Evolutionary conservation across 2,797 vertebrate species (phyloP).

Genomic region (Eulemur mongoz): DNA sequence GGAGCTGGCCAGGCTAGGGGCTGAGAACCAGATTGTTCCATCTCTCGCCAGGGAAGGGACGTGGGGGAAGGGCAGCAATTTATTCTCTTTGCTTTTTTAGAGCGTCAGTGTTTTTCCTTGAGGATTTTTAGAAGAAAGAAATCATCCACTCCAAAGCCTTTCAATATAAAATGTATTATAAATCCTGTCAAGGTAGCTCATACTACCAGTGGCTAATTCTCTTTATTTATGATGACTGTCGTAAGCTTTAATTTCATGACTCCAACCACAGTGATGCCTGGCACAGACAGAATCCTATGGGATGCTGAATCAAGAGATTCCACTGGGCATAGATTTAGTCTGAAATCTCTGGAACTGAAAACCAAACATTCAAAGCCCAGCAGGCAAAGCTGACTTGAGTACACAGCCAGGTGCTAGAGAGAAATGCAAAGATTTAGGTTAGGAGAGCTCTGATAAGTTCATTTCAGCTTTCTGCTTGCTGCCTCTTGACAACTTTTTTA

Average conservation of each 20-base stretch:
- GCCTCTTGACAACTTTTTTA: background rate
- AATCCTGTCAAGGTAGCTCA: background rate
- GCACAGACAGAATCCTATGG: background rate
- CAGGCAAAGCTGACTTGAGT: background rate
- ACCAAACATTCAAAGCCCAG: background rate
- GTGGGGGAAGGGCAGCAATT: background rate
- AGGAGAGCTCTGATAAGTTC: background rate
- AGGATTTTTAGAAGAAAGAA: conserved; percentile 6
- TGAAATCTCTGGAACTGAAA: background rate
- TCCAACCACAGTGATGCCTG: background rate
- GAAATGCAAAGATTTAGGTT: background rate
- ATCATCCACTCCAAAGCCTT: background rate
- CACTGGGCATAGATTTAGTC: background rate
- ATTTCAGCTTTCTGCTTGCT: background rate
- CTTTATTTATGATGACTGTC: background rate
- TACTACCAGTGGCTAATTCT: background rate
- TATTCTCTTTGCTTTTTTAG: background rate
- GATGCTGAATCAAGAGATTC: background rate
- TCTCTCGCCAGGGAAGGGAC: background rate
- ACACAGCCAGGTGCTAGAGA: background rate
- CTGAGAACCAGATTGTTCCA: background rate
- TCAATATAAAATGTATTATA: background rate
- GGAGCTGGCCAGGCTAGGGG: background rate
- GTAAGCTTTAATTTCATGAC: background rate
- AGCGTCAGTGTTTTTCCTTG: background rate